phyloP scores from a whole-genome alignment of 2,888 invertebrate genomes.

The Tinea semifulvella region DNA sequence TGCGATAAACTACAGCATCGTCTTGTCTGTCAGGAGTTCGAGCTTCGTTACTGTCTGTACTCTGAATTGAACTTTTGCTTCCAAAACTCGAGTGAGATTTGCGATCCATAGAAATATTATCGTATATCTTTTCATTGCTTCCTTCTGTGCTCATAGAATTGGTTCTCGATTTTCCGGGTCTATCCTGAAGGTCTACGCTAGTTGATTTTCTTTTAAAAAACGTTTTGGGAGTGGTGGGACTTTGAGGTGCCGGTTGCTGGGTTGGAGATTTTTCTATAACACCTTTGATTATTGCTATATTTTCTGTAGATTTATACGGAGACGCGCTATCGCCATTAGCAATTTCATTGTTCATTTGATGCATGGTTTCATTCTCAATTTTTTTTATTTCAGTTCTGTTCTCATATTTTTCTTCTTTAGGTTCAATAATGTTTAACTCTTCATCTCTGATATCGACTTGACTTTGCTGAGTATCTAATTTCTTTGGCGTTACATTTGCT shows the following conservation, averaged over 20 bases:
- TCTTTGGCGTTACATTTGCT: conserved; percentile 65
- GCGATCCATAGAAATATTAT: conserved; percentile 53
- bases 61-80: conserved; percentile 58
- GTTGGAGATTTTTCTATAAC: conserved; percentile 9
- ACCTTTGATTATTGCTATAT: conserved; percentile 25
- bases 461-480: conserved; percentile 32
- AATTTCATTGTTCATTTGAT: conserved; percentile 9
- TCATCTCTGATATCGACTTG: conserved; percentile 23
- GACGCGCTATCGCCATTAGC: neutral
- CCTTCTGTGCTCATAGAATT: conserved; percentile 52
- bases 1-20: conserved; percentile 62
- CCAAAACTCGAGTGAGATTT: conserved; percentile 60
- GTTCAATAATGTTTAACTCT: conserved; percentile 39
- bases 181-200: conserved; percentile 63
- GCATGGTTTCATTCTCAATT: conserved; percentile 27
- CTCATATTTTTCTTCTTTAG: conserved; percentile 26
- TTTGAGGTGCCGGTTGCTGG: conserved; percentile 29
- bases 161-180: conserved; percentile 44
- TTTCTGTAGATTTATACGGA: conserved; percentile 8
- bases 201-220: conserved; percentile 63
- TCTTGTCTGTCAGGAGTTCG: conserved; percentile 45
- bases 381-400: conserved; percentile 36
- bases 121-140: conserved; percentile 52
- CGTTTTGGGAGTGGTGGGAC: conserved; percentile 55
- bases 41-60: conserved; percentile 51